Evolutionary conservation across 2,113 vertebrate species (phyloP), one percentile per base, ranked within the genome.

Genomic region (Charina bottae): DNA sequence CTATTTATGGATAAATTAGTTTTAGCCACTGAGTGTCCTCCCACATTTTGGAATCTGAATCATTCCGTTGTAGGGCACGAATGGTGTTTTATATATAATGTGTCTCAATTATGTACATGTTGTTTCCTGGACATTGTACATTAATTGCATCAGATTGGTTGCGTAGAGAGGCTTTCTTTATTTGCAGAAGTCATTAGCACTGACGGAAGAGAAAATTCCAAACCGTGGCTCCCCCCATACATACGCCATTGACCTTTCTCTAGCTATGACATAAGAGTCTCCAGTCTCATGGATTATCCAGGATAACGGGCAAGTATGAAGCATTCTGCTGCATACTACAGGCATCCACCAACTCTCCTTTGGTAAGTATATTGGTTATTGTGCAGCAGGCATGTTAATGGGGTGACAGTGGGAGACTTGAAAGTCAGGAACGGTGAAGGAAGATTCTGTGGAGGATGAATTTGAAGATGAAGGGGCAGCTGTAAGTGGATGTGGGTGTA

Each of bases 81-180:
- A 37, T 1, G 12, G 59, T 6, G 37, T 56, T 86, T 55, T 15
- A 1, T 15, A 4, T 37, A 19, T 26, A 24, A 54, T 17, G 4
- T 21, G 60, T 54, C 53, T 85, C 62, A 83, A 12, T 23, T 21
- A 17, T 24, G 33, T 62, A 37, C 68, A 24, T 49, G 1, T 68
- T 72, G 56, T n/a, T 9, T 28, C 56, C 91, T 64, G n/a, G 87
- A 64, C 58, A 2, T 54, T 84, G 58, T 64, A 1, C 42, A 4
- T 24, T 84, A 62, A 88, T 83, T 83, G 21, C n/a, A 42, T 42
- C 87, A 85, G 91, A 89, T 1, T 85, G 91, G 91, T 54, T 92
- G 58, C 46, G n/a, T 85, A 89, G 91, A 92, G 91, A 92, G 87
- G 33, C 87, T 84, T 64, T 92, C 78, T 92, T 85, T 92, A 78